Evolutionary conservation across 2,888 invertebrate genomes (phyloP), one percentile per base, ranked within the genome.

Genomic region (Drosophila meridiana): DNA sequence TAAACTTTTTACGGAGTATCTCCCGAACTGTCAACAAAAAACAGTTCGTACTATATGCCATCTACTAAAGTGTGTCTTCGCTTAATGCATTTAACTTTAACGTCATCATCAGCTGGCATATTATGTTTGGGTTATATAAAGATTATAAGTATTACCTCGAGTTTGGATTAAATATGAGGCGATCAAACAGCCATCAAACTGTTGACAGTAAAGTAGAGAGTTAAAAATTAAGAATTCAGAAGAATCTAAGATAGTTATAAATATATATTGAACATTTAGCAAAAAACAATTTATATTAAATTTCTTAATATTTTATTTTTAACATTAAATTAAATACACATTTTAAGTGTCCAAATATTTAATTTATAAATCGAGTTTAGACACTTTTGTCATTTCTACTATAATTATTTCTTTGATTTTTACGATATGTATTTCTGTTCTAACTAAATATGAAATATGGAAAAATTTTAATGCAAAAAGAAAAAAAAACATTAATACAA

Each of bases 81-180:
- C 45, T 58, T 65, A 50, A 61, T 62, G 64, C 56, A 48, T 59
- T 62, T 63, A 67, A 67, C 59, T 62, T 56, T 56, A 76, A 76
- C 59, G 52, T 70, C 62, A 59, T 58, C 69, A 73, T 65, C 69
- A 64, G 30, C 36, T 40, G 70, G 9, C 55, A 64, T 40, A 69
- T 57, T 40, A 68, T 59, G 53, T 60, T 14, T 61, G 60, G 50
- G 45, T 43, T 55, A 26, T n/a, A 28, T 56, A 5, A 40, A 53
- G 38, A 26, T 26, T 28, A 55, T 2, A 47, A 26, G 6, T 6
- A 47, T 20, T 20, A 38, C 47, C 47, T 73, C 28, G 8, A 32
- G 40, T 50, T 53, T 52, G 50, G 6, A 14, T 36, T 38, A 3
- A 36, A 20, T 6, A 11, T 52, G 20, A 13, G 52, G 5, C 9